Conservation (phyloP, 2,113 vertebrate genomes). For the Sylvia atricapilla region DNA sequence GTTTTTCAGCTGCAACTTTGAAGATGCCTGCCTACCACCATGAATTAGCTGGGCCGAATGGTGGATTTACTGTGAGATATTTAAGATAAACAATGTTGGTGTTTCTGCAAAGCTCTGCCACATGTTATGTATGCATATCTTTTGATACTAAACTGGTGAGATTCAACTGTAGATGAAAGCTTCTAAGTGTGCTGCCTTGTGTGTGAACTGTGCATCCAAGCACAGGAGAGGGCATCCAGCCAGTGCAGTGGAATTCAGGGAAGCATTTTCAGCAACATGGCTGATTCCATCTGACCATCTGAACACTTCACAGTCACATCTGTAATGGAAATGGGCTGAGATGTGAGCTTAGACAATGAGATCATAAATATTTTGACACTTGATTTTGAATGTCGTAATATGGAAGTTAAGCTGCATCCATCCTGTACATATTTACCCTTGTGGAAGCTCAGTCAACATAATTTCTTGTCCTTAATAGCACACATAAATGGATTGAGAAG, state of each 20-base stretch:
- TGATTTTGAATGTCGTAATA: background rate
- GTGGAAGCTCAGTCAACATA: background rate
- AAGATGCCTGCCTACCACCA: rapidly evolving
- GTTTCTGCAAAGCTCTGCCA: background rate
- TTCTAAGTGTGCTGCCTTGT: background rate
- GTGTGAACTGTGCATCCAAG: background rate
- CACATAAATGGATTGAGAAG: background rate
- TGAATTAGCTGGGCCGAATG: background rate
- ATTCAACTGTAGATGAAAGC: background rate
- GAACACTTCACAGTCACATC: background rate
- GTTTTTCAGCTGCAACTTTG: background rate
- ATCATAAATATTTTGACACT: background rate
- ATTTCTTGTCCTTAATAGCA: background rate
- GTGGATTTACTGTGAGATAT: background rate
- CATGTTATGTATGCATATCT: too few relatives aligned
- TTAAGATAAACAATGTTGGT: background rate
- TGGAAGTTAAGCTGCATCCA: background rate
- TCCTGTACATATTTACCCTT: background rate
- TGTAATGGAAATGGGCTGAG: background rate
- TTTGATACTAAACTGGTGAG: background rate
- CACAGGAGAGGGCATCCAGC: background rate
- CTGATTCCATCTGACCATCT: background rate
- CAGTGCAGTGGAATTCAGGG: background rate
- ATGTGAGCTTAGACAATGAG: background rate
- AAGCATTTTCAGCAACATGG: background rate